Evolutionary conservation across 2,888 invertebrate species (phyloP).

Genomic region (Spisula solida): DNA sequence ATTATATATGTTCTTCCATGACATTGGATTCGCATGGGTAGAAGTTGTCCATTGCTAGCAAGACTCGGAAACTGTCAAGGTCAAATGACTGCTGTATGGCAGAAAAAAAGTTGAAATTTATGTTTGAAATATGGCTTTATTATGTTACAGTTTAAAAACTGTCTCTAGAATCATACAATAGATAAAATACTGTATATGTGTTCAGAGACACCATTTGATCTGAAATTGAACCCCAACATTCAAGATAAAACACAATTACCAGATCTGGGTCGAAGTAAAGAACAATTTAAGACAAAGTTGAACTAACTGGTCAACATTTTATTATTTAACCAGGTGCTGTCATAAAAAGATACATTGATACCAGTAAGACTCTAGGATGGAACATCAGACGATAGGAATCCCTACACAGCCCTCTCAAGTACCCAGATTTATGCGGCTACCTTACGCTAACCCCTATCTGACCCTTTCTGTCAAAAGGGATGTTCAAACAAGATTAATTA

Average conservation of each 20-base stretch:
- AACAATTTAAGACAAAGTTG: neutral
- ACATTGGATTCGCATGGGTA: too few species aligned
- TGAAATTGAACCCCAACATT: neutral
- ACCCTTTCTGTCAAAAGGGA: constrained; percentile 26
- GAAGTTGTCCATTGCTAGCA: too few species aligned
- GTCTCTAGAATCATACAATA: neutral
- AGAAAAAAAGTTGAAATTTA: neutral
- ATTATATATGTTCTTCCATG: too few species aligned
- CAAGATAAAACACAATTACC: neutral
- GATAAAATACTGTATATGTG: too few species aligned
- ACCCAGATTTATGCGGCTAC: neutral
- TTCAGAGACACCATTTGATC: neutral
- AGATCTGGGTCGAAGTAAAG: neutral
- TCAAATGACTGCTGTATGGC: too few species aligned
- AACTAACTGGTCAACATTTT: constrained; percentile 7
- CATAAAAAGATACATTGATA: neutral
- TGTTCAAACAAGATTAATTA: constrained; percentile 23
- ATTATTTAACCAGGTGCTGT: constrained; percentile 11
- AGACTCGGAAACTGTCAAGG: too few species aligned
- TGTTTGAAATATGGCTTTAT: neutral
- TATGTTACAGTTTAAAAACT: neutral
- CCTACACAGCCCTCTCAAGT: neutral
- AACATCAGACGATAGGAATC: neutral
- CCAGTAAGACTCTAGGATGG: neutral
- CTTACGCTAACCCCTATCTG: constrained; percentile 19